Evolutionary conservation across 2,888 invertebrate species (phyloP).

Genomic region (Chloromyia formosa): DNA sequence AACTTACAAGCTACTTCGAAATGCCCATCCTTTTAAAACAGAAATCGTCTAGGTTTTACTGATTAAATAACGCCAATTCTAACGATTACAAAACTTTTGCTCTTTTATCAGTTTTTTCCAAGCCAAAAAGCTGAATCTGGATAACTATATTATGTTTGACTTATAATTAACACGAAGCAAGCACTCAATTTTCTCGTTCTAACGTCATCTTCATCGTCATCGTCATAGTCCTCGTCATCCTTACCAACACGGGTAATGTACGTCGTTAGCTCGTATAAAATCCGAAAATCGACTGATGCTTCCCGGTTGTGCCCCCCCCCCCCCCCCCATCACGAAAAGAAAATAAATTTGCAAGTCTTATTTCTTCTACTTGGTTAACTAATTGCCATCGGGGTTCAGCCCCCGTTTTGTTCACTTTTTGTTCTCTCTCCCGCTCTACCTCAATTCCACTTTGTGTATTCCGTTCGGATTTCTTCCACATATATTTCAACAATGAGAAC

Average conservation of each 20-base stretch:
- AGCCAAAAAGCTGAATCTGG: neutral
- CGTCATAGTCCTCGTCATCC: neutral
- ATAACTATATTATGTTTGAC: slow-evolving; percentile 18
- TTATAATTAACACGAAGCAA: slow-evolving; percentile 26
- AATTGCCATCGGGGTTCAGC: slow-evolving; percentile 35
- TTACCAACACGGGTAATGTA: too few species aligned
- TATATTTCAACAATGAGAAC: neutral
- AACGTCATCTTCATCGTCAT: neutral
- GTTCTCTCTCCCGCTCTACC: neutral
- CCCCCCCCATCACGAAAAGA: slow-evolving; percentile 15
- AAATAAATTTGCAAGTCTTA: slow-evolving; percentile 40
- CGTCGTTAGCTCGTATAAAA: too few species aligned
- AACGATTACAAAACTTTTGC: too few species aligned
- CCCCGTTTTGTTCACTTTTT: neutral
- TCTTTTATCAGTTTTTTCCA: neutral
- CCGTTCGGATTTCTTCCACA: neutral
- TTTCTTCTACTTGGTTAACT: slow-evolving; percentile 38
- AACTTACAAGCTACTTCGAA: too few species aligned
- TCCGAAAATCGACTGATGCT: neutral
- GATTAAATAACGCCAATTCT: too few species aligned
- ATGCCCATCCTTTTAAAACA: too few species aligned
- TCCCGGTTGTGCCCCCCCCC: too few species aligned
- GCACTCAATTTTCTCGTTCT: slow-evolving; percentile 12
- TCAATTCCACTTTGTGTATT: neutral
- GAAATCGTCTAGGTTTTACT: too few species aligned